phyloP scores from a whole-genome alignment of 2,113 vertebrate species.

The Paramisgurnus dabryanus region DNA sequence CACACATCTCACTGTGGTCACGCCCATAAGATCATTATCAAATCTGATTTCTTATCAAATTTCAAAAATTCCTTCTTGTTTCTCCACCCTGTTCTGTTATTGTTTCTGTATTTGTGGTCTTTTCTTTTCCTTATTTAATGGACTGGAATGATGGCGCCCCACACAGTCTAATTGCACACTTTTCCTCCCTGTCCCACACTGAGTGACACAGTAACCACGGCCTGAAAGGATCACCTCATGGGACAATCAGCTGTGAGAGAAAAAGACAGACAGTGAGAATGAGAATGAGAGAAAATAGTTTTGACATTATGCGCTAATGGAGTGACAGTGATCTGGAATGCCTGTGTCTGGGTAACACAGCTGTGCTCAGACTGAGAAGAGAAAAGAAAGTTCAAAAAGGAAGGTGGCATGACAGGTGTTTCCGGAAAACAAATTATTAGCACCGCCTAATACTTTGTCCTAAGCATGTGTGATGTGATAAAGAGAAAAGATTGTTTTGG shows the following conservation, averaged over 20 bases:
- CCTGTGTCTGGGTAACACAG: slow-evolving; percentile 36
- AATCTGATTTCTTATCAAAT: not conserved
- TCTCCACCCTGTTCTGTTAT: not conserved
- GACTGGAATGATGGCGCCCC: slow-evolving; percentile 33
- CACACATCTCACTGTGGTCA: not conserved
- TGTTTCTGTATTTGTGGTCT: not conserved
- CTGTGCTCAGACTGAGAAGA: slow-evolving; percentile 24
- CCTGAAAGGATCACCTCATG: slow-evolving; percentile 36
- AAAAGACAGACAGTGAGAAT: not conserved
- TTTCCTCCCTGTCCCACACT: slow-evolving; percentile 30
- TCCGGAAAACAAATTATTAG: not conserved
- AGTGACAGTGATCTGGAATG: slow-evolving; percentile 31
- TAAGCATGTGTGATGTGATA: not conserved
- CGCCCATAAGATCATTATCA: slow-evolving; percentile 36
- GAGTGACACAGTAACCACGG: slow-evolving; percentile 44
- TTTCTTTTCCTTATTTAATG: slow-evolving; percentile 11
- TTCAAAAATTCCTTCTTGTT: not conserved
- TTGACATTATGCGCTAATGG: slow-evolving; percentile 35
- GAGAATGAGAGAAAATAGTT: slow-evolving; percentile 16
- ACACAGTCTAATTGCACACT: slow-evolving; percentile 43
- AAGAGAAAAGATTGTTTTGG: not conserved
- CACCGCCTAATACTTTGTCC: not conserved
- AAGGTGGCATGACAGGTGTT: slow-evolving; percentile 16
- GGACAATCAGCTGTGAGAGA: slow-evolving; percentile 12
- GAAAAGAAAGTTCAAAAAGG: slow-evolving; percentile 12